Evolutionary conservation across 2,888 invertebrate species (phyloP), one percentile per base, ranked within the genome.

Genomic region (Pasiphila rectangulata): DNA sequence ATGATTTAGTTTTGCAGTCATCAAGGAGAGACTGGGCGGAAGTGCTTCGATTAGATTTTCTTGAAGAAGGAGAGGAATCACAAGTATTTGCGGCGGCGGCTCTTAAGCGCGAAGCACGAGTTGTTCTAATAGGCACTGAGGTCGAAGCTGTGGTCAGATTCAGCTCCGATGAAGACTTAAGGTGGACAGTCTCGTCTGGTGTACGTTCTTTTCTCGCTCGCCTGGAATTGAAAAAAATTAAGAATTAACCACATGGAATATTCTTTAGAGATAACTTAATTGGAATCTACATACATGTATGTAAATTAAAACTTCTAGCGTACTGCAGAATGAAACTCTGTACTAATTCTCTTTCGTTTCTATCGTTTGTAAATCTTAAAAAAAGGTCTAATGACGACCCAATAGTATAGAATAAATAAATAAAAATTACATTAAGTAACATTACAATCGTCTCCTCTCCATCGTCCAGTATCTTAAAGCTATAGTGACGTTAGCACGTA

Each of bases 61-160:
- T 81, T 51, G 75, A 67, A 42, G 72, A 69, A 20, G 68, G 63
- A 35, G 75, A 72, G 38, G 75, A 56, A 56, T 87, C 86, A n/a
- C 76, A 70, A 44, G 72, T 70, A 46, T 71, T 72, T 45, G 87
- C 73, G 23, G 92, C 92, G 46, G 93, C 92, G 48, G 93, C 93
- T 76, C 94, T 90, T 51, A 94, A 85, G 59, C 93, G 90, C 55
- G 94, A 94, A 20, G 94, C 90, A 70, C 93, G 90, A 44, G 94
- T 94, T 59, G 93, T 92, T 77, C 94, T 90, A 63, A 94, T 93
- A 73, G 88, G 83, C 73, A 86, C 81, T 67, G 87, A 82, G 56
- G 83, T 80, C 46, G 84, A 78, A 64, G 82, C 79, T 57, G 79
- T 75, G 51, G 80, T 83, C 48, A 87, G 75, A 51, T 86, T 84